Base-by-base conservation (phyloP, 2,888 invertebrate species). In the Sturmia bella region DNA sequence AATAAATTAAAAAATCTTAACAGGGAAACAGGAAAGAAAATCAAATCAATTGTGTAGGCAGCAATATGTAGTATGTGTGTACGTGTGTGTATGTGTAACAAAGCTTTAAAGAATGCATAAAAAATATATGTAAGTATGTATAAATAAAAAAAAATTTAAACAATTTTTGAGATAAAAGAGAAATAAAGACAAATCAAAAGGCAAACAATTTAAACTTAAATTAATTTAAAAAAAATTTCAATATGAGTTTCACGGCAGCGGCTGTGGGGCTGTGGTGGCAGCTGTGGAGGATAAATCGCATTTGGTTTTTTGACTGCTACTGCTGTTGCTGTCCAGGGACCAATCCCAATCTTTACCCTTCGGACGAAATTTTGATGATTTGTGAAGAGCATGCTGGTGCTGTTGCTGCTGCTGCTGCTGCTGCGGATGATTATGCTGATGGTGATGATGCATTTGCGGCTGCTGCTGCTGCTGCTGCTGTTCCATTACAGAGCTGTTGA, bases 341-440 rank as follows among this genome's bases (percentile, higher is more conserved):
- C 94, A 94, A 88, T 94, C 93, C 94, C 94, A 95, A 87, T 94
- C 94, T 88, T 95, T 95, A 77, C 94, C 94, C 87, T 95, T 95
- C 4, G 94, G 94, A 83, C 94, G 92, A 90, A 94, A 94, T 88
- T 94, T 94, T 11, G 91, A 91, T 79, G 93, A 93, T 86, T 93
- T 93, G 84, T 92, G 93, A 87, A 91, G 93, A 90, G 88, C 87
- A 75, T 87, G 85, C 39, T 82, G 80, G 12, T 83, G 78, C 7
- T 84, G 70, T 9, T 78, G 64, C 9, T 59, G 45, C 19, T 59
- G 66, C 80, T 56, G 81, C 41, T 70, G 83, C 17, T 70, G 84
- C 3, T 66, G 81, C 0, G 57, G 77, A 3, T 17, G 37, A 0
- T 50, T 57, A 0, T 70, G 48, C 0, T 17, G 27, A 0, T 75